Conservation (phyloP, 2,113 vertebrate genomes). For the Phrynosoma blainvillii region DNA sequence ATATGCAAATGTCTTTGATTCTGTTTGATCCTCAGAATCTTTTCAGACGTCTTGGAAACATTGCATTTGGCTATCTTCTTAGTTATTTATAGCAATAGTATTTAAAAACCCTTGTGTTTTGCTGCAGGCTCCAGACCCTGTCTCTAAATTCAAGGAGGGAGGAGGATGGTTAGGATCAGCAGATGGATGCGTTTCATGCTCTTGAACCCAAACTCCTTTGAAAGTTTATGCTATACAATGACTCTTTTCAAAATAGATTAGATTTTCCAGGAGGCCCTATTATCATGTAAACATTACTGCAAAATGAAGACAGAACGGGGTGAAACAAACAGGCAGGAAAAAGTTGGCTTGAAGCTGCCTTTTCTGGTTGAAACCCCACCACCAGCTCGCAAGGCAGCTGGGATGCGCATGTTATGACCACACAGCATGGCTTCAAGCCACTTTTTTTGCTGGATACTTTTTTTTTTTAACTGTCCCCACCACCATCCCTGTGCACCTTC, state of each 20-base stretch:
- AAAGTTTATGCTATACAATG: not conserved
- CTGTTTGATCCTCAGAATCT: no score
- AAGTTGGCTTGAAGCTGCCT: no score
- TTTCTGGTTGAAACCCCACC: no score
- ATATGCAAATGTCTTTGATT: no score
- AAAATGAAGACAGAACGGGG: conserved; percentile 15
- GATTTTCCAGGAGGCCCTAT: not conserved
- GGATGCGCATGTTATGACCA: no score
- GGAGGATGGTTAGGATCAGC: accelerated
- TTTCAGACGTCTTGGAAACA: no score
- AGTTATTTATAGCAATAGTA: not conserved
- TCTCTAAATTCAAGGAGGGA: not conserved
- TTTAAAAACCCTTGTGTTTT: not conserved
- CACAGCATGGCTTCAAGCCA: no score
- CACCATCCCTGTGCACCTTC: no score
- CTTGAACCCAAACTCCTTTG: not conserved
- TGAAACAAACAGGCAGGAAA: no score
- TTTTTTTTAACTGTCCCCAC: no score
- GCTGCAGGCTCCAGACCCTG: not conserved
- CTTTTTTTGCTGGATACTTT: no score
- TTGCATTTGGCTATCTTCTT: not conserved
- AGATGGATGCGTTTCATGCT: accelerated
- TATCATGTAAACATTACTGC: not conserved
- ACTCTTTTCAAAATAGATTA: conserved; percentile 4
- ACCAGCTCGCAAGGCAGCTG: no score